Conservation (phyloP, 2,797 vertebrate genomes). For the Oreochromis grahami region DNA sequence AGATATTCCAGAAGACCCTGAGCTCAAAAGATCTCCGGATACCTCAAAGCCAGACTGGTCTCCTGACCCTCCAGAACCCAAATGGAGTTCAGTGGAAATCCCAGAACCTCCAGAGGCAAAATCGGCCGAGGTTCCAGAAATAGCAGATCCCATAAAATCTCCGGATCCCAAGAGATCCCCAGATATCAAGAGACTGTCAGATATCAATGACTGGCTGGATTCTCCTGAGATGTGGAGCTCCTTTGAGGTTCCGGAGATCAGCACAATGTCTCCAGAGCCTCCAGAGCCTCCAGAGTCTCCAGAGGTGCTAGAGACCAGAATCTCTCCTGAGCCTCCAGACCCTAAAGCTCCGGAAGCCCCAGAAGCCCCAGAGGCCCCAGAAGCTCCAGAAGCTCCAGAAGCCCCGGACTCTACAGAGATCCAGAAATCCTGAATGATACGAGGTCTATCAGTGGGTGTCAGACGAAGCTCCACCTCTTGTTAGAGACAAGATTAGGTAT, state of each 20-base stretch:
- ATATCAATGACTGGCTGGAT: conserved; percentile 29
- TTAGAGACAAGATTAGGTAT: conserved; percentile 84
- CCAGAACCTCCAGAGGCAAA: conserved; percentile 41
- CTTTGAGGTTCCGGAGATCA: neutral
- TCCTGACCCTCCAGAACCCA: conserved; percentile 63
- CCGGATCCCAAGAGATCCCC: conserved; percentile 42
- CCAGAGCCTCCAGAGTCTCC: conserved; percentile 52
- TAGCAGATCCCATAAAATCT: conserved; percentile 26
- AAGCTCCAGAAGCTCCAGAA: conserved; percentile 52
- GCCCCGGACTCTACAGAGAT: conserved; percentile 60
- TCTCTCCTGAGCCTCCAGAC: conserved; percentile 45
- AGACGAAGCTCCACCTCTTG: conserved; percentile 84
- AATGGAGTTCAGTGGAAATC: conserved; percentile 35
- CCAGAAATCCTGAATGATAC: conserved; percentile 44
- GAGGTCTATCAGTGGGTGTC: conserved; percentile 62
- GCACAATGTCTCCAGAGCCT: neutral
- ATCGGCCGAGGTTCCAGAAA: conserved; percentile 54
- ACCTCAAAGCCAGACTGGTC: conserved; percentile 65
- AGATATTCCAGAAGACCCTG: conserved; percentile 61
- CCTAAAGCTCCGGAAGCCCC: conserved; percentile 46
- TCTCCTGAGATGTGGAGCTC: conserved; percentile 22
- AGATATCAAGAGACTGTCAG: conserved; percentile 32
- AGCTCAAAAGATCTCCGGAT: conserved; percentile 53
- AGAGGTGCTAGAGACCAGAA: neutral
- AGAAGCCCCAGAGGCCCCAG: conserved; percentile 40